A percentile compares a stretch with the other conserved stretches of the same genome.
These are phyloP conservation scores for Agapostemon virescens DNA, from an alignment of 2,888 invertebrate species.

Conservation along the genomic window DNA sequence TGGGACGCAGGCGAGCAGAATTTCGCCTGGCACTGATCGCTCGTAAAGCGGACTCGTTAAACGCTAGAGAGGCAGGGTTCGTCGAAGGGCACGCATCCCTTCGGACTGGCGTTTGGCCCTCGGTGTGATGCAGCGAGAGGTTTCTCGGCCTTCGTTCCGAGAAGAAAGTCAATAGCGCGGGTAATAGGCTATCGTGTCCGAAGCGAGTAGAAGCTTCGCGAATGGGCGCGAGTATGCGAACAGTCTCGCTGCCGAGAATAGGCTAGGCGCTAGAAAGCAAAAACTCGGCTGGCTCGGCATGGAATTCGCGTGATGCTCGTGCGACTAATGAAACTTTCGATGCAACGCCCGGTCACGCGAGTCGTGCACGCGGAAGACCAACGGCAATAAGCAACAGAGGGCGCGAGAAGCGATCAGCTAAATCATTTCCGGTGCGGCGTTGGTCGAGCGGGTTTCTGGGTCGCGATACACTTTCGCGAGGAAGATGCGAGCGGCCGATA, in stretches of 20 bases:
- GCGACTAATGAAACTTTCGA: conserved; percentile 58
- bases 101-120: conserved; percentile 45
- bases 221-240: not conserved
- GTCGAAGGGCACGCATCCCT: conserved; percentile 51
- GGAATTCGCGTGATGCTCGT: conserved; percentile 52
- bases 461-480: conserved; percentile 43
- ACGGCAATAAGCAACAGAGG: conserved; percentile 27
- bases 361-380: conserved; percentile 3
- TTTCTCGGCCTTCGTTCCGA: not conserved
- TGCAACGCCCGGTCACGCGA: conserved; percentile 50
- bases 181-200: conserved; percentile 26
- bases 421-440: conserved; percentile 51
- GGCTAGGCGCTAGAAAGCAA: not conserved
- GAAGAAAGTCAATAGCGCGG: conserved; percentile 25
- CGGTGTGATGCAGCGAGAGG: not conserved
- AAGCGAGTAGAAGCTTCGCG: not conserved
- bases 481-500: conserved; percentile 23
- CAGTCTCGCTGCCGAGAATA: not conserved
- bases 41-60: conserved; percentile 72
- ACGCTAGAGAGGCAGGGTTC: conserved; percentile 61
- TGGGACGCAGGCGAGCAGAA: conserved; percentile 55
- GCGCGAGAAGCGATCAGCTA: conserved; percentile 51
- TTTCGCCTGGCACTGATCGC: conserved; percentile 66
- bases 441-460: conserved; percentile 37
- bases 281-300: conserved; percentile 1